Evolutionary conservation across 1,140 invertebrate genomes (phyloP).

Genomic region (Hydropsyche tenuis): DNA sequence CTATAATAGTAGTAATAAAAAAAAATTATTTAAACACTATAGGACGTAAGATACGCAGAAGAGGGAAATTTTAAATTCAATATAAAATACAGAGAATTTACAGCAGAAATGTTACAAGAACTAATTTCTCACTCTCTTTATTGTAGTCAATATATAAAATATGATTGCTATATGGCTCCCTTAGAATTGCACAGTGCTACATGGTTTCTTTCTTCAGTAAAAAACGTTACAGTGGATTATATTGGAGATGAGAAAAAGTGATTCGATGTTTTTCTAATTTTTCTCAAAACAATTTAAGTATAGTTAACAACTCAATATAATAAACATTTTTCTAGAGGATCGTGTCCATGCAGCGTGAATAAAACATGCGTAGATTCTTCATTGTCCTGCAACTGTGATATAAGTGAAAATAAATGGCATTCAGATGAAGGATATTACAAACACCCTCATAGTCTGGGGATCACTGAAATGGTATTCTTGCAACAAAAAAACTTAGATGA

Average conservation of each 20-base stretch:
- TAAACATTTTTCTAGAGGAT: slow-evolving; percentile 63
- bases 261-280: not conserved
- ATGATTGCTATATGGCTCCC: slow-evolving; percentile 88
- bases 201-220: slow-evolving; percentile 85
- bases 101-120: slow-evolving; percentile 87
- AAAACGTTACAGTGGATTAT: slow-evolving; percentile 79
- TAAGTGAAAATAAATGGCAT: slow-evolving; percentile 82
- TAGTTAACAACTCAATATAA: not conserved
- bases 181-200: slow-evolving; percentile 87
- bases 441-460: slow-evolving; percentile 79
- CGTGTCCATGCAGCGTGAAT: slow-evolving; percentile 73
- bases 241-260: slow-evolving; percentile 86
- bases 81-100: slow-evolving; percentile 88
- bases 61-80: slow-evolving; percentile 82
- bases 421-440: slow-evolving; percentile 87
- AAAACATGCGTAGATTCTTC: slow-evolving; percentile 80
- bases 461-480: slow-evolving; percentile 88
- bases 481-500: slow-evolving; percentile 83
- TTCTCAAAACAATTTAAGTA: not conserved
- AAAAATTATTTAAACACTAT: too few relatives aligned
- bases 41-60: slow-evolving; percentile 76
- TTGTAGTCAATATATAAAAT: slow-evolving; percentile 90
- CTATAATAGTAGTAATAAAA: not conserved
- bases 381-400: slow-evolving; percentile 87
- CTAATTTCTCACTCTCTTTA: slow-evolving; percentile 87